phyloP scores from a whole-genome alignment of 2,113 vertebrate genomes.

The Varanus salvator region DNA sequence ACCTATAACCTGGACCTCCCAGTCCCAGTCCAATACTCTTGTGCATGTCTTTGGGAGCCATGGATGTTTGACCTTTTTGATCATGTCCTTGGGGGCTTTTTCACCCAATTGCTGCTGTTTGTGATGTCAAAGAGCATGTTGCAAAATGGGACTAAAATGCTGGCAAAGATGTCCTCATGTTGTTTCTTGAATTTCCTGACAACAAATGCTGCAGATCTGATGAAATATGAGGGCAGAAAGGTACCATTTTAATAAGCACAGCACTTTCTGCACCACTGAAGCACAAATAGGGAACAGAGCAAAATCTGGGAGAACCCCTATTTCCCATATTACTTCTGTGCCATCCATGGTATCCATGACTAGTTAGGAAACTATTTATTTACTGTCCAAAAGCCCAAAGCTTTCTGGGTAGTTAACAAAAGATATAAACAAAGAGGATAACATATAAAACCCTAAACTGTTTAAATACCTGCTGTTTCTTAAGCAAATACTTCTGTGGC shows the following conservation, averaged over 20 bases:
- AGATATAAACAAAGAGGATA: too few species aligned
- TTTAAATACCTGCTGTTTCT: neutral
- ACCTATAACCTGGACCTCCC: too few species aligned
- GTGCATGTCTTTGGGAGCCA: neutral
- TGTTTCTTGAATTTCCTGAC: neutral
- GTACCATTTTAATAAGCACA: neutral
- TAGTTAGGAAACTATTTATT: neutral
- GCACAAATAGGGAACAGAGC: neutral
- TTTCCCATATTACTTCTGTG: neutral
- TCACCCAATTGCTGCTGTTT: too few species aligned
- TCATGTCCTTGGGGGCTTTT: neutral
- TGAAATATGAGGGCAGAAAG: neutral
- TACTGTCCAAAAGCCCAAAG: too few species aligned
- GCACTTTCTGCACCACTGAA: neutral
- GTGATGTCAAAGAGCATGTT: neutral
- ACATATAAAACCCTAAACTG: too few species aligned
- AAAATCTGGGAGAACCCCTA: too few species aligned
- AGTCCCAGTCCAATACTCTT: neutral
- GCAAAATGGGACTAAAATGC: neutral
- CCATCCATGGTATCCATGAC: neutral
- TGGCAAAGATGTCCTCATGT: neutral
- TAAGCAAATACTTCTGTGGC: neutral
- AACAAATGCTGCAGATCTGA: neutral
- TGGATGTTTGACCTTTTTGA: neutral
- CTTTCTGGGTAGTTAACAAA: too few species aligned